Evolutionary conservation across 2,113 vertebrate species (phyloP), one percentile per base, ranked within the genome.

Genomic region (Dryoscopus gambensis): DNA sequence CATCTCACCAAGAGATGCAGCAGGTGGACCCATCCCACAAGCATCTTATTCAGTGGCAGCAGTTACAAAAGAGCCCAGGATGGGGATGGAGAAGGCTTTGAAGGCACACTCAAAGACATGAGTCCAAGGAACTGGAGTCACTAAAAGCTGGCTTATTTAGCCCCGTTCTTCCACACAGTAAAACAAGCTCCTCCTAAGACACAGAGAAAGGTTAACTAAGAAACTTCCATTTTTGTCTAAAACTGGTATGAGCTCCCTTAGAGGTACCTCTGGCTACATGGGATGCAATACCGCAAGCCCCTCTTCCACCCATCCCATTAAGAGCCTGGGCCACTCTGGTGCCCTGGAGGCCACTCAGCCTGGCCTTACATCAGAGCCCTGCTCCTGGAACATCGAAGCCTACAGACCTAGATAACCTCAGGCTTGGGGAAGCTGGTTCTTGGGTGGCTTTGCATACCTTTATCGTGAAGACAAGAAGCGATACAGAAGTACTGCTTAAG

Each of bases 401-500:
- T 60, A 40, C 40, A 55, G 39, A 19, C 17, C 18, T 27, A 10
- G 21, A 23, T 59, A 74, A 65, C 7, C 56, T 64, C 40, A 55
- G 35, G 35, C 28, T 4, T 70, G 57, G n/a, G 8, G 37, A 79
- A 75, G 28, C 42, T 79, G 47, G 2, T 44, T 75, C 76, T 78
- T 44, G 10, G 22, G 28, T 62, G 31, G 39, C 62, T 90, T 88
- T 65, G 20, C 53, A 84, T 68, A 76, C 47, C 77, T 62, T 89
- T 18, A 23, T 52, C 18, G 18, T 60, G 40, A n/a, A 77, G 37
- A 37, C 67, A 68, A 79, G 27, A 80, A 60, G 44, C 14, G 47
- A 83, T 22, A n/a, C 0, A 3, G 18, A 59, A 70, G 30, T 35
- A 68, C 12, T 0, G 1, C 62, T 79, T 5, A 1, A 35, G 35